Base-by-base conservation (phyloP, 1,140 invertebrate genomes). In the Matsumurasca onukii region DNA sequence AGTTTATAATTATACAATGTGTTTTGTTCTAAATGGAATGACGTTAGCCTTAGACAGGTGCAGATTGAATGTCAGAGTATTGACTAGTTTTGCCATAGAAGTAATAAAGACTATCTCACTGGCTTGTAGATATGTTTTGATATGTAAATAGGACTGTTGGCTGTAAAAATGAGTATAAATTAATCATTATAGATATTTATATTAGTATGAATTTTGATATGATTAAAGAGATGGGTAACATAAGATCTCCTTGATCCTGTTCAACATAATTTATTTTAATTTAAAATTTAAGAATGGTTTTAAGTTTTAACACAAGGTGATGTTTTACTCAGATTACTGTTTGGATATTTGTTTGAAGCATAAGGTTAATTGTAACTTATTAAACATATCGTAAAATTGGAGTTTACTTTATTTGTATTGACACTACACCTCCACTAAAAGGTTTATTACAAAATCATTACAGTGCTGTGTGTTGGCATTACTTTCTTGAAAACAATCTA, bases 371-470 rank as follows among this genome's bases (percentile, higher is more conserved):
- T 22, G 22, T 59, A 29, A 52, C 12, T 27, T 27, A 59, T 27
- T 59, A 59, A 59, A 59, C 55, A 59, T 59, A 59, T 59, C 55
- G 30, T 59, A 59, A 59, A 29, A 27, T 9, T 59, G 25, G 49
- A 15, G 12, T 5, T 24, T n/a, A n/a, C 12, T 52, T 52, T 15
- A 15, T 52, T 3, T 52, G 34, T 9, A 39, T 39, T 39, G 34
- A 9, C 34, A 39, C 17, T n/a, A n/a, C n/a, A n/a, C n/a, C n/a
- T n/a, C n/a, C n/a, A n/a, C n/a, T n/a, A n/a, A n/a, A n/a, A n/a
- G n/a, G n/a, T n/a, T n/a, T n/a, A n/a, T n/a, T n/a, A n/a, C n/a
- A n/a, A n/a, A n/a, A n/a, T n/a, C n/a, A n/a, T n/a, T n/a, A n/a
- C n/a, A n/a, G n/a, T n/a, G n/a, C n/a, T n/a, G n/a, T n/a, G n/a